Evolutionary conservation across 2,113 vertebrate species (phyloP), one percentile per base, ranked within the genome.

Genomic region (Hucho hucho): DNA sequence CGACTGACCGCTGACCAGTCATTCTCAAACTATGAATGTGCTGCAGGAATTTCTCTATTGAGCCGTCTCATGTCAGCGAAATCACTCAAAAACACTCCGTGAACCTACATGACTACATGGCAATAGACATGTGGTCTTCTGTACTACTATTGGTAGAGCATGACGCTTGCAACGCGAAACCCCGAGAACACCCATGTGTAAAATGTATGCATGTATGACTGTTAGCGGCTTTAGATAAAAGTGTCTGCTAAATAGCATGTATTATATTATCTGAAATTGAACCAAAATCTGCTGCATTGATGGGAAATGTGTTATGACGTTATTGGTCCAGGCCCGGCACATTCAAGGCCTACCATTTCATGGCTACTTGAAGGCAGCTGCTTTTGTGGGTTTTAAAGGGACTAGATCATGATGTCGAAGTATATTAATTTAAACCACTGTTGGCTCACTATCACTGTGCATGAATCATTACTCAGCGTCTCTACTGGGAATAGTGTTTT

Each of bases 391-490:
- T 20, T 14, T 63, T 20, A 25, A 25, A 46, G 26, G 12, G 72
- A 73, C 61, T 6, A 43, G 37, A 70, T 22, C 53, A 32, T 64
- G 58, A 46, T 32, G 61, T 67, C 28, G 68, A 75, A 65, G 69
- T 47, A 67, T 32, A 18, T 56, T 18, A 16, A 53, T 53, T 53
- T 61, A 73, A 56, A 64, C 75, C n/a, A 11, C 70, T 61, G 26
- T 67, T 78, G 80, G 70, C 78, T 75, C 67, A 25, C 29, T 20
- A 16, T 22, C 64, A 11, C 9, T 26, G 53, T 69, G 26, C 74
- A 82, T 85, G 78, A 76, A 78, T 85, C 80, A 80, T 74, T 67
- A 70, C 76, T 69, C 78, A 14, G 24, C 72, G 25, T 28, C 63
- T 56, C 70, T 69, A 70, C 75, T 20, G 73, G 78, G 43, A 71